Conservation (phyloP, 2,797 vertebrate genomes). For the Streptopelia turtur region DNA sequence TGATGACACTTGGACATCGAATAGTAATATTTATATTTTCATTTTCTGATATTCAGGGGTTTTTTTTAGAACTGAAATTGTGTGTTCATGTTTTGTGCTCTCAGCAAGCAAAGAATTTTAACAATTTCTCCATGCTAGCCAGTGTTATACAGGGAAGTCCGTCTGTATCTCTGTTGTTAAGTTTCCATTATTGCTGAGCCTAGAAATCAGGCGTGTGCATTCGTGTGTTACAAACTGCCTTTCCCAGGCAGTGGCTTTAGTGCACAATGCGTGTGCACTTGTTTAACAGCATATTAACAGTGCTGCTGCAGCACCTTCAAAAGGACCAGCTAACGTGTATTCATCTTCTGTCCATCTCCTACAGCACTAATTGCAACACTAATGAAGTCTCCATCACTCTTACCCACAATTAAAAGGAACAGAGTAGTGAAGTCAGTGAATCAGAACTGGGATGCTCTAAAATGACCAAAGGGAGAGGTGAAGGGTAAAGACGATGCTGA, state of each 20-base stretch:
- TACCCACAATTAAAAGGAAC: not conserved
- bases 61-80: slow-evolving; percentile 7
- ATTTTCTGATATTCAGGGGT: not conserved
- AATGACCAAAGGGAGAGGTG: not conserved
- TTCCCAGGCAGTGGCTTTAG: not conserved
- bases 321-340: not conserved
- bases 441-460: not conserved
- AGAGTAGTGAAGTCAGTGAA: not conserved
- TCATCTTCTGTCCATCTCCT: slow-evolving; percentile 6
- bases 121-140: not conserved
- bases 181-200: not conserved
- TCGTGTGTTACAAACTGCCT: slow-evolving; percentile 11
- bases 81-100: slow-evolving; percentile 31
- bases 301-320: slow-evolving; percentile 27
- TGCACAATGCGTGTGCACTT: not conserved
- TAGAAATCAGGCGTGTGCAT: not conserved
- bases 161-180: not conserved
- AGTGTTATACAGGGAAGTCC: not conserved
- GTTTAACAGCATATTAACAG: not conserved
- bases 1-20: slow-evolving; percentile 17
- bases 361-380: not conserved
- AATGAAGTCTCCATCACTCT: not conserved
- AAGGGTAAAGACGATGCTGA: not conserved
- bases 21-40: slow-evolving; percentile 32
- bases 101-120: not conserved